phyloP scores from a whole-genome alignment of 2,888 invertebrate genomes.

The Pterostichus madidus region DNA sequence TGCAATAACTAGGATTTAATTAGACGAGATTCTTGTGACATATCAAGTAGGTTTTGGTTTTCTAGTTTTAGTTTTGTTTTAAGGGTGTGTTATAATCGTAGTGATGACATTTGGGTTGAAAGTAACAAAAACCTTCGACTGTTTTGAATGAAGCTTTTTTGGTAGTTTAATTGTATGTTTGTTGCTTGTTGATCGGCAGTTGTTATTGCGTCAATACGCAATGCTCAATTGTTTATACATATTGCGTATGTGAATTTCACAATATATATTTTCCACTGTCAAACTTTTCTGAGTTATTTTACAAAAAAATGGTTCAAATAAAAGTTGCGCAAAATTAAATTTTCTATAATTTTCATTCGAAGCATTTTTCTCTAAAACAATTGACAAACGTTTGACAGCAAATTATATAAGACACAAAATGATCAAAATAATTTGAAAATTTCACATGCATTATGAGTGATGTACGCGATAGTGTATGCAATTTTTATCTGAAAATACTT shows the following conservation, averaged over 20 bases:
- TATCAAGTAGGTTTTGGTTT: slow-evolving; percentile 42
- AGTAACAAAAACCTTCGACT: slow-evolving; percentile 22
- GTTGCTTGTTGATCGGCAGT: not conserved
- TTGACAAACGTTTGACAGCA: no score
- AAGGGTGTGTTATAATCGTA: slow-evolving; percentile 10
- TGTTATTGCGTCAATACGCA: not conserved
- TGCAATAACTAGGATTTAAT: slow-evolving; percentile 50
- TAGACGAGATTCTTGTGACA: not conserved
- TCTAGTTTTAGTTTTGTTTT: not conserved
- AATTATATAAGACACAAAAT: no score
- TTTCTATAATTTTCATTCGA: no score
- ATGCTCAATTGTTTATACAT: not conserved
- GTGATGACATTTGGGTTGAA: not conserved
- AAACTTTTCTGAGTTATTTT: no score
- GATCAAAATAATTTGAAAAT: no score
- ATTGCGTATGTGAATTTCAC: not conserved
- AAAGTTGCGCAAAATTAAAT: no score
- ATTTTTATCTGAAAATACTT: not conserved
- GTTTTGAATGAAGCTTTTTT: slow-evolving; percentile 36
- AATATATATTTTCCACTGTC: no score
- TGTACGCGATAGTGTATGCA: not conserved
- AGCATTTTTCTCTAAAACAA: no score
- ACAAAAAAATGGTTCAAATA: no score
- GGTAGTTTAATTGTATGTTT: not conserved
- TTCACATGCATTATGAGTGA: not conserved